Conservation (phyloP, 2,113 vertebrate species). For the Oceanodroma tethys region DNA sequence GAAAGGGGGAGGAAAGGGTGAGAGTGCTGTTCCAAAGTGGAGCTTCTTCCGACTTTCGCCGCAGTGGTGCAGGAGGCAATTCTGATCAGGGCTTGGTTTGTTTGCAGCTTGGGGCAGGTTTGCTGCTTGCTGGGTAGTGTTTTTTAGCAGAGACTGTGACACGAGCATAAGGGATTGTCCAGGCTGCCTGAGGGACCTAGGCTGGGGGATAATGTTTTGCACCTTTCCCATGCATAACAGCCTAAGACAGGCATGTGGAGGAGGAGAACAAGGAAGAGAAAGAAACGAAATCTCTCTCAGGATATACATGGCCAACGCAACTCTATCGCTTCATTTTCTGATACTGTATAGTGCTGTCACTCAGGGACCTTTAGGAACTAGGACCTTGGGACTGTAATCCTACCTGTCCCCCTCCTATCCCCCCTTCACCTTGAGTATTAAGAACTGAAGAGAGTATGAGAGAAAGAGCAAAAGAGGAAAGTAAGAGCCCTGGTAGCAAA, state of each 20-base stretch:
- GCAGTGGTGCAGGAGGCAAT: background rate
- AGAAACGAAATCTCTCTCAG: constrained; percentile 62
- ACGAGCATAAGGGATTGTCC: background rate
- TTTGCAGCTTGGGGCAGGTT: background rate
- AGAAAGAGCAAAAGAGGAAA: background rate
- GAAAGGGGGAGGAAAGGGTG: background rate
- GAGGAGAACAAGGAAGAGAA: background rate
- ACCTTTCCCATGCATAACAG: background rate
- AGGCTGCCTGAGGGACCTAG: background rate
- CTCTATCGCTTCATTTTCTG: constrained; percentile 47
- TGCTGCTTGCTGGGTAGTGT: background rate
- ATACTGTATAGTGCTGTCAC: constrained; percentile 60
- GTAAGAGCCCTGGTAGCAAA: background rate
- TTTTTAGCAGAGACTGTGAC: background rate
- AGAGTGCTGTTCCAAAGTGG: background rate
- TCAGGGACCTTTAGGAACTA: constrained; percentile 66
- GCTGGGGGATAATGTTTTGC: background rate
- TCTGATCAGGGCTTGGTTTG: background rate
- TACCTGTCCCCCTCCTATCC: background rate
- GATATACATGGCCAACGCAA: constrained; percentile 28
- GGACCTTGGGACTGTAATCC: constrained; percentile 59
- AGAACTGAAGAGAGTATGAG: background rate
- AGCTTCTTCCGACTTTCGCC: background rate
- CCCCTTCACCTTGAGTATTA: background rate
- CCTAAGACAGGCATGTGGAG: background rate